Base-by-base conservation (phyloP, 1,140 invertebrate species). In the Hesperophylax magnus region DNA sequence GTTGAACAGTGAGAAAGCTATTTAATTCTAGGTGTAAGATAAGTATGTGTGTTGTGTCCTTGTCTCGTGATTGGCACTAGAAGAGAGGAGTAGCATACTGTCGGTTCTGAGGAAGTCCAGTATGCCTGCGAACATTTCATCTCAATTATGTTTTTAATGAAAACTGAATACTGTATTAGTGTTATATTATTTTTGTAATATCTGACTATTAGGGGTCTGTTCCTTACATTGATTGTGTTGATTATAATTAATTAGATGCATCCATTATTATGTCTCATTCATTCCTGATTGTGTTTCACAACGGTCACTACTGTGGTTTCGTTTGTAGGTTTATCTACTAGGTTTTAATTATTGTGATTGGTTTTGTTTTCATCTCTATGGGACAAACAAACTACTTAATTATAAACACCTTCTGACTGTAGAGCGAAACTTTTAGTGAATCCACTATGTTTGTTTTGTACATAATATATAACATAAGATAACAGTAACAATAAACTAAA, bases 401-500 rank as follows among this genome's bases (percentile, higher is more conserved):
- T 65, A 27, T 52, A 65, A 65, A 65, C 39, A 47, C 60, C 52
- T 72, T 53, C 71, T 47, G 76, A 83, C 80, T 69, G 79, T 83
- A 81, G 79, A 79, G 60, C 72, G 71, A 63, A 81, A 83, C 65
- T 79, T 78, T 69, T 81, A 75, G 79, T 83, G 67, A 81, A 83
- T 81, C 54, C 80, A 80, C 69, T 83, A 69, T 65, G 82, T 81
- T 83, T 83, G 67, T 81, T 83, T 81, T 83, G 79, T 83, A 83
- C 79, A 83, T 83, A 83, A 82, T 80, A 80, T 79, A 79, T 81
- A 77, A 83, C 76, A 69, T 83, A 83, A 83, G 82, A 81, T 77
- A 81, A 79, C 77, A 83, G 76, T 83, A 81, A 83, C 82, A 83
- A 83, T 83, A 83, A 83, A 83, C 76, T 61, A 83, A 83, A 81